Percentiles rank a stretch among this genome's conserved stretches.
phyloP scores from a whole-genome alignment of 2,113 vertebrate genomes.

The Physeter macrocephalus region DNA sequence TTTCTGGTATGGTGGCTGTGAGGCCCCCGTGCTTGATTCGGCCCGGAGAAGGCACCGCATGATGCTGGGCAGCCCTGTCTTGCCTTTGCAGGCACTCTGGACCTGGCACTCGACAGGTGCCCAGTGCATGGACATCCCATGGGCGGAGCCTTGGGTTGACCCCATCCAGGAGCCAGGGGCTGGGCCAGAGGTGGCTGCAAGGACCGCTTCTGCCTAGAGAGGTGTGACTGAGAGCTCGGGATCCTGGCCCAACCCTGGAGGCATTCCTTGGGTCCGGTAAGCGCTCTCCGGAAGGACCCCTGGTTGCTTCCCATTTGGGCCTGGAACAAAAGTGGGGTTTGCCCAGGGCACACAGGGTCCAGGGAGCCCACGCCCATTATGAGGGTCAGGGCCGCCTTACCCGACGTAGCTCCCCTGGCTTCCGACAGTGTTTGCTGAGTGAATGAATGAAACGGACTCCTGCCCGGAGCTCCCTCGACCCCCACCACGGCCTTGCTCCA shows the following conservation, averaged over 20 bases:
- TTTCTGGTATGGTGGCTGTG: fast-evolving
- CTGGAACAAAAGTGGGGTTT: background rate
- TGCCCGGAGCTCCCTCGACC: background rate
- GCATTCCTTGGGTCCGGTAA: background rate
- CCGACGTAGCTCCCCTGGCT: fast-evolving
- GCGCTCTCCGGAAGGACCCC: fast-evolving
- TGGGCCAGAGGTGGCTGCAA: background rate
- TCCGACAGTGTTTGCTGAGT: background rate
- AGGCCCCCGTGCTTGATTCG: fast-evolving
- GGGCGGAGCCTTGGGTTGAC: fast-evolving
- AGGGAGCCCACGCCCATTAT: background rate
- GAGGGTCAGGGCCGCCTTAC: fast-evolving
- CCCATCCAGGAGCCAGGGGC: background rate
- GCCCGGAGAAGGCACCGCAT: fast-evolving
- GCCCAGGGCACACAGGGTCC: background rate
- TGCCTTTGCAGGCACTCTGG: background rate
- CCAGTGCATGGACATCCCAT: background rate
- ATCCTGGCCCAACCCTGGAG: background rate
- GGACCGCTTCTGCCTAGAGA: background rate
- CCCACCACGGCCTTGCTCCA: background rate
- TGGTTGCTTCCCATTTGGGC: fast-evolving
- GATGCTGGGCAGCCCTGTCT: background rate
- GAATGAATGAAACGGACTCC: background rate
- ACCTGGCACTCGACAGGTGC: fast-evolving
- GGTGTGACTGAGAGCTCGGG: background rate